Percentiles rank a stretch among this genome's conserved stretches.
These are phyloP conservation scores for Calliopum simillimum DNA, from an alignment of 2,888 invertebrate genomes.

Conservation along the genomic window DNA sequence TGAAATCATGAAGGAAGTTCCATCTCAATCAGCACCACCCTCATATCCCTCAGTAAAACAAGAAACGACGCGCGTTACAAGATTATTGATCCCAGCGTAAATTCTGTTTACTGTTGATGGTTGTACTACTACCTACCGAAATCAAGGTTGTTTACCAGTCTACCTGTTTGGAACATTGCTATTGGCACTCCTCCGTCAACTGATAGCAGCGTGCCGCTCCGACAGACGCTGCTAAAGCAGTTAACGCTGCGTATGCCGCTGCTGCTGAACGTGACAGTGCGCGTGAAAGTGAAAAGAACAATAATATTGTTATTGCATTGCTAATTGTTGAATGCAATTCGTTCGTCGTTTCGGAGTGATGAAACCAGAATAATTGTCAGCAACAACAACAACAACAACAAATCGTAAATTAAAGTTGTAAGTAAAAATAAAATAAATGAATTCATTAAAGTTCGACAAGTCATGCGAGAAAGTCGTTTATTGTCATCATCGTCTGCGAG, in stretches of 20 bases:
- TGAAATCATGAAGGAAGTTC: no score
- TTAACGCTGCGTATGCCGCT: no score
- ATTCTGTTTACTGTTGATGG: neutral
- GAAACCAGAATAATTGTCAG: neutral
- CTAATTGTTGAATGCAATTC: neutral
- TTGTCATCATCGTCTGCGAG: neutral
- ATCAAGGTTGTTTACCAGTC: neutral
- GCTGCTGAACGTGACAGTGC: no score
- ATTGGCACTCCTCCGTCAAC: no score
- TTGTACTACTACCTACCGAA: neutral
- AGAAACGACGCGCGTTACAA: neutral
- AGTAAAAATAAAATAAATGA: slow-evolving; percentile 10
- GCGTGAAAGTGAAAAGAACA: no score
- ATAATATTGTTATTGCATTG: neutral
- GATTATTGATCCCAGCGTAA: slow-evolving; percentile 4
- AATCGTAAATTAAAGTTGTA: neutral
- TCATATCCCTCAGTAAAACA: no score
- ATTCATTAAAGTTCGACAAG: neutral
- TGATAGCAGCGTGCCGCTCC: no score
- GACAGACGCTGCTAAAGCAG: no score
- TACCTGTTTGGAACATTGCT: no score
- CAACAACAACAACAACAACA: no score
- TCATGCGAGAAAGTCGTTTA: slow-evolving; percentile 14
- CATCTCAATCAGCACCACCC: no score
- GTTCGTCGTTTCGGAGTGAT: neutral